phyloP scores from a whole-genome alignment of 2,113 vertebrate genomes.

The Lampris megalopsis region DNA sequence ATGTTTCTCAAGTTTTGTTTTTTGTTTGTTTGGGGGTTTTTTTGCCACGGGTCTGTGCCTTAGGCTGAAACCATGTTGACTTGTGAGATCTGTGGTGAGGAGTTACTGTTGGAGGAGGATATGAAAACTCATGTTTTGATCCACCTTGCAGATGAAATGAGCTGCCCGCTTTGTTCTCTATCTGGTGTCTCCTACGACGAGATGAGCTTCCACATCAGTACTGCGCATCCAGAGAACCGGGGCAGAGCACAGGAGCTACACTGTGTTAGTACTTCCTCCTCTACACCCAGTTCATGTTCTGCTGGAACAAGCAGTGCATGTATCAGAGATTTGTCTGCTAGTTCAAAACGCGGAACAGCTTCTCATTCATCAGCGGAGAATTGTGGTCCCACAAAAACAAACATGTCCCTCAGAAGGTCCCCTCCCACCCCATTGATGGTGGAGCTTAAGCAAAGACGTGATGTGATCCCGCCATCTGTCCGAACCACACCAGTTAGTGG shows the following conservation, averaged over 20 bases:
- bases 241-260: not conserved
- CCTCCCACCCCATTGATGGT: not conserved
- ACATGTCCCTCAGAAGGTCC: not conserved
- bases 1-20: not conserved
- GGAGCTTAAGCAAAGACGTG: not conserved
- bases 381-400: not conserved
- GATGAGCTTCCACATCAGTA: conserved; percentile 80
- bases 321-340: not conserved
- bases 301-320: not conserved
- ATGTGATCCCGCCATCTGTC: not conserved
- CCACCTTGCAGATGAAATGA: conserved; percentile 76
- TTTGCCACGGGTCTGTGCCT: not conserved
- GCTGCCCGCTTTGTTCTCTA: conserved; percentile 83
- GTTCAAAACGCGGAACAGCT: not conserved
- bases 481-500: not conserved
- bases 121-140: conserved; percentile 79
- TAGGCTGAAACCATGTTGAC: conserved; percentile 78
- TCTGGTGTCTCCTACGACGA: conserved; percentile 82
- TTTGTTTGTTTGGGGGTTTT: not conserved
- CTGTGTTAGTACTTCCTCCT: not conserved
- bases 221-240: conserved; percentile 76
- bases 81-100: conserved; percentile 86
- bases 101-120: conserved; percentile 78
- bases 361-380: not conserved
- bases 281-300: not conserved